A percentile compares a stretch with the other conserved stretches of the same genome.
Evolutionary conservation across 2,113 vertebrate species (phyloP).

Genomic region (Pachyramphus minor): DNA sequence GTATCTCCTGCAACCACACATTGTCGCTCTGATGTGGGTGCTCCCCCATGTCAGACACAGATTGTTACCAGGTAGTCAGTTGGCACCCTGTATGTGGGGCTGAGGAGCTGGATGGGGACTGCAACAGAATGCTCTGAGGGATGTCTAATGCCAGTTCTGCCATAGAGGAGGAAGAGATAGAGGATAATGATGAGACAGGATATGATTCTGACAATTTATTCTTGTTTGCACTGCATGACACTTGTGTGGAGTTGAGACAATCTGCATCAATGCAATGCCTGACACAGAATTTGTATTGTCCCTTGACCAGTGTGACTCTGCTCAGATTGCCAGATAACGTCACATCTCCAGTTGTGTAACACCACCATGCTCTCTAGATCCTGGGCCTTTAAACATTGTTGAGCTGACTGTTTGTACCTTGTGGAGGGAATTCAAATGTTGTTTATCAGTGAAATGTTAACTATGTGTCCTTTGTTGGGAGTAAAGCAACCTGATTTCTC

Average conservation of each 20-base stretch:
- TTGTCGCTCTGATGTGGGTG: accelerated
- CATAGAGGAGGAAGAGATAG: background rate
- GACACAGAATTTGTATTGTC: background rate
- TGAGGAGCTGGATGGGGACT: background rate
- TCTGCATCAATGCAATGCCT: background rate
- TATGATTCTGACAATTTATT: background rate
- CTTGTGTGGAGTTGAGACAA: background rate
- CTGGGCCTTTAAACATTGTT: background rate
- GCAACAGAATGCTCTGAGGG: background rate
- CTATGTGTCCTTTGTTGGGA: background rate
- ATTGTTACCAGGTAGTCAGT: background rate
- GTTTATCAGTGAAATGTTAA: background rate
- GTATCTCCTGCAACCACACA: background rate
- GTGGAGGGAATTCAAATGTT: constrained; percentile 7
- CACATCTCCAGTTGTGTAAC: constrained; percentile 27
- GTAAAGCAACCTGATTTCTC: background rate
- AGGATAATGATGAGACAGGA: background rate
- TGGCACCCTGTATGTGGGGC: background rate
- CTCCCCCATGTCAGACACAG: background rate
- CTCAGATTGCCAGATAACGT: background rate
- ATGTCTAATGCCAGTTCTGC: background rate
- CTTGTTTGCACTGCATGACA: background rate
- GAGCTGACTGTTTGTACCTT: background rate
- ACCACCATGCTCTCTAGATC: background rate
- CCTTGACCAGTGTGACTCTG: background rate